Evolutionary conservation across 2,113 vertebrate genomes (phyloP), one percentile per base, ranked within the genome.

Genomic region (Stercorarius parasiticus): DNA sequence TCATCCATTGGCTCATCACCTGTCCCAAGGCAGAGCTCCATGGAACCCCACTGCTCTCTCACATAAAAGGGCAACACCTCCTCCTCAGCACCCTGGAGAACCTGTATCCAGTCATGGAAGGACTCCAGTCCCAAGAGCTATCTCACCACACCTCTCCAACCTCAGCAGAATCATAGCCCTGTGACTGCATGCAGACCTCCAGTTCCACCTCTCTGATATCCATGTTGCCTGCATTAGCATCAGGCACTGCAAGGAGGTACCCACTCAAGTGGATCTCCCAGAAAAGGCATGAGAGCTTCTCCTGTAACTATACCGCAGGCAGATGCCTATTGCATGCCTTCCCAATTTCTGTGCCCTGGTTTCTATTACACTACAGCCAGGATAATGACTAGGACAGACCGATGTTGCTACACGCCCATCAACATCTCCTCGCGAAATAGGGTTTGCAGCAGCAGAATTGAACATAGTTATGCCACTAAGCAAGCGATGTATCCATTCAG

Each of bases 321-420:
- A 79, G 25, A 15, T 1, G 1, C 26, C 65, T 36, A 9, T 3
- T 23, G 7, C 1, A 0, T 27, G 26, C 40, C 30, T 36, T 30
- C n/a, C 42, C 3, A 1, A 1, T 15, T 47, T 34, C 40, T 30
- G 0, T 13, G 29, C 7, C 29, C 69, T 59, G 22, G 15, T 29
- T 73, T 47, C 70, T 9, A 3, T 22, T 25, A 17, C 26, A 29
- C 30, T 1, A 47, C 32, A 74, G 45, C 18, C 45, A 56, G 26
- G 22, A 22, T 4, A 43, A 52, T 1, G 53, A 34, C 29, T 29
- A 43, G 43, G 49, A 58, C 36, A 86, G 10, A 53, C 5, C 25
- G 53, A 6, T 4, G 22, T 0, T 42, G 66, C 62, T 43, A 49
- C 23, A 8, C 9, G 32, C 5, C 20, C 36, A 77, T 20, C 64